A percentile compares a stretch with the other conserved stretches of the same genome.
Conservation (phyloP, 2,888 invertebrate species). For the Argyresthia goedartella region DNA sequence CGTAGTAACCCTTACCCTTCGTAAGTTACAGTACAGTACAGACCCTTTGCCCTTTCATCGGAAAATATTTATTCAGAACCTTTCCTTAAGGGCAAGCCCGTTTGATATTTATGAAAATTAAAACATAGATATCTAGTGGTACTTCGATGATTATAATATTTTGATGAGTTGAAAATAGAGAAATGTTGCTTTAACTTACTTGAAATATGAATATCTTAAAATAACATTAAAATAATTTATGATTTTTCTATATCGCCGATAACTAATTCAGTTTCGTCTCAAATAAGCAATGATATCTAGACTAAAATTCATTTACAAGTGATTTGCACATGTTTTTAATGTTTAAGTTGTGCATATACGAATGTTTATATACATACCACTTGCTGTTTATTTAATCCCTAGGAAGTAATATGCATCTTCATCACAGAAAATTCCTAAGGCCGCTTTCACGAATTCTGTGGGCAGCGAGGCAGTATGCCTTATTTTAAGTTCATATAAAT, state of each 20-base stretch:
- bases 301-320: neutral
- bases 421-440: too few species aligned
- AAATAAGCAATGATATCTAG: neutral
- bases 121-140: neutral
- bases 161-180: too few species aligned
- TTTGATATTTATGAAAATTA: neutral
- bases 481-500: too few species aligned
- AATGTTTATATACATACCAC: too few species aligned
- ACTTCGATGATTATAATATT: neutral
- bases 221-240: too few species aligned
- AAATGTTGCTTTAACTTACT: too few species aligned
- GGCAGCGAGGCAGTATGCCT: too few species aligned
- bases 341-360: neutral
- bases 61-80: constrained; percentile 66
- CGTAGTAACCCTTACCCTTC: neutral
- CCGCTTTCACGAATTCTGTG: too few species aligned
- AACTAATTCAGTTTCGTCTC: neutral
- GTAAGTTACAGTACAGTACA: neutral
- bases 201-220: too few species aligned
- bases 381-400: too few species aligned
- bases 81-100: constrained; percentile 39
- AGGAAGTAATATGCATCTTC: too few species aligned
- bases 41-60: constrained; percentile 36
- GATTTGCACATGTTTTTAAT: neutral
- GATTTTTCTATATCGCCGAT: neutral